Evolutionary conservation across 1,140 invertebrate genomes (phyloP), one percentile per base, ranked within the genome.

Genomic region (Drosophila auraria): DNA sequence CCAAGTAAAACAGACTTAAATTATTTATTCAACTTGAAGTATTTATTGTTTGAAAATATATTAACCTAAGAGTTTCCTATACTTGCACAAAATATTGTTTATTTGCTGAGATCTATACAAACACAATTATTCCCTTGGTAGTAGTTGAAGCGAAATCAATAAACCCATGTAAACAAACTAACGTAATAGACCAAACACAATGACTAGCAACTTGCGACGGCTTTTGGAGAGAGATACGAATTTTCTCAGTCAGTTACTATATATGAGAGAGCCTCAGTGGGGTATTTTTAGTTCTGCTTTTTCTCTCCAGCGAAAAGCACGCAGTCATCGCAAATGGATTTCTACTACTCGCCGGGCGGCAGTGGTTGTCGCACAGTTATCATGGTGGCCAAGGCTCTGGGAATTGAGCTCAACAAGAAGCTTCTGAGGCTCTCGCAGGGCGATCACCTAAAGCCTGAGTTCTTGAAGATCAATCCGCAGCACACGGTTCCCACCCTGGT

Each of bases 381-480:
- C 49, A 81, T 94, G 58, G 77, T 84, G 9, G 93, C 91, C 14
- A 93, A 93, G 62, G 83, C 87, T 15, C 49, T 95, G 5, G 94
- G 93, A 5, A 23, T 95, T 6, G 86, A 94, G 27, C 63, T 94
- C 5, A 82, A 92, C 20, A 65, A 70, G 42, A 78, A 70, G 79
- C 82, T 94, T 7, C 92, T 95, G 0, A 94, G 96, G 78, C 80
- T 96, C 0, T 81, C 94, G 58, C 92, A 93, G 2, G 94, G 94
- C 0, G 96, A 96, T 51, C 95, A 96, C 51, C 82, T 95, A 30
- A 95, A 94, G 51, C 95, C 96, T 7, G 95, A 96, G 83, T 97
- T 72, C 23, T 0, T 63, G 2, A 81, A 93, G 71, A 83, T 87
- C n/a, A 93, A 93, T 58, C 93, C 93, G 0, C 80, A 91, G 51